Evolutionary conservation across 2,888 invertebrate species (phyloP).

Genomic region (Metalampra italica): DNA sequence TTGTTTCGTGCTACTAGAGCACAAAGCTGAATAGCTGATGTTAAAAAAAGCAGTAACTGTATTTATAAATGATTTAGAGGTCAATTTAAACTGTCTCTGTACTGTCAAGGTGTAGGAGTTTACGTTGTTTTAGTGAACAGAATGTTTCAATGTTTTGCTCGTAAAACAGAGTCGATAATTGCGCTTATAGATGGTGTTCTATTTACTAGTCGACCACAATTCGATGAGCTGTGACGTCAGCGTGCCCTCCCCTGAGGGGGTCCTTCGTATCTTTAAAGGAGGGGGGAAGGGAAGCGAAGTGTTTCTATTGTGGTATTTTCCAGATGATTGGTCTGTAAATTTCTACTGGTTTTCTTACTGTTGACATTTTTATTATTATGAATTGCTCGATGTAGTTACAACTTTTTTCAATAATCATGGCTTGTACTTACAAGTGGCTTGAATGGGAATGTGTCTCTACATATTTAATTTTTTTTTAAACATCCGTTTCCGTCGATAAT

Average conservation of each 20-base stretch:
- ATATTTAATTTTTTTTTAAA: too few relatives aligned
- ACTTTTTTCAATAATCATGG: constrained; percentile 22
- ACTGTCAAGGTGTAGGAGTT: background rate
- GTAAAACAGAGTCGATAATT: constrained; percentile 64
- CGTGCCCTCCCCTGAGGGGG: background rate
- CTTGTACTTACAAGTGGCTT: constrained; percentile 14
- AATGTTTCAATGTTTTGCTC: constrained; percentile 61
- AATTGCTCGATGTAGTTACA: constrained; percentile 53
- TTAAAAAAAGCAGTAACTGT: background rate
- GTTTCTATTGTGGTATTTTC: constrained; percentile 34
- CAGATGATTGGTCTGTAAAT: constrained; percentile 57
- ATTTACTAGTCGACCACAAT: constrained; percentile 30
- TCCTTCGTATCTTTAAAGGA: background rate
- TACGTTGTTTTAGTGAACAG: constrained; percentile 28
- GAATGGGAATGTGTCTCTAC: background rate
- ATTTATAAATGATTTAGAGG: constrained; percentile 10
- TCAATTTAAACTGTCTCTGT: constrained; percentile 8
- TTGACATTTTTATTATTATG: constrained; percentile 71
- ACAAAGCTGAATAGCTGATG: background rate
- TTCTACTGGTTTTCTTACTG: constrained; percentile 41
- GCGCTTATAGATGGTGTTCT: constrained; percentile 61
- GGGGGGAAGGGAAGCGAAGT: background rate
- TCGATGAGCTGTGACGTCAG: background rate
- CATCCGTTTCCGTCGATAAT: too few relatives aligned
- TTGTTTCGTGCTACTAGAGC: background rate